A percentile compares a stretch with the other conserved stretches of the same genome.
Evolutionary conservation across 1,140 invertebrate genomes (phyloP).

Genomic region (Drosophila busckii): DNA sequence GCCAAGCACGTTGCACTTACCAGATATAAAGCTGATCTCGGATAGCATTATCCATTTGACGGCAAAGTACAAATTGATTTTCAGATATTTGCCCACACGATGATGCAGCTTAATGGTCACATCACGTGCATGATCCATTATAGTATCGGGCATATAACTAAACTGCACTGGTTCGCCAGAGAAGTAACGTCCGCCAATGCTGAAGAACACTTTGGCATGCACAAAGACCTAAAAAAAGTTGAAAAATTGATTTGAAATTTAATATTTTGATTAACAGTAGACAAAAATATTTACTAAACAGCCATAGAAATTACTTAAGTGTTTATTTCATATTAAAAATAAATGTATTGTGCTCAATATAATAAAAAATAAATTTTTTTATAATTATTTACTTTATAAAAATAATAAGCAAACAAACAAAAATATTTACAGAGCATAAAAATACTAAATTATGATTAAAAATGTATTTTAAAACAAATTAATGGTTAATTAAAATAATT

Average conservation of each 20-base stretch:
- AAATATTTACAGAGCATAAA: too few species aligned
- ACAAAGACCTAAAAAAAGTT: slow-evolving; percentile 82
- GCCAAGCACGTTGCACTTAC: slow-evolving; percentile 80
- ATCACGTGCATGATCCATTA: slow-evolving; percentile 89
- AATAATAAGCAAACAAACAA: too few species aligned
- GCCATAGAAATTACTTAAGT: slow-evolving; percentile 11
- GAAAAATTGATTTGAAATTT: not conserved
- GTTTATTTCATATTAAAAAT: too few species aligned
- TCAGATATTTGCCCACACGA: slow-evolving; percentile 86
- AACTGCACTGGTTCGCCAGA: slow-evolving; percentile 80
- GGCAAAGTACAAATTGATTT: slow-evolving; percentile 91
- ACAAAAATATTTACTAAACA: not conserved
- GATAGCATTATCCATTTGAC: slow-evolving; percentile 93
- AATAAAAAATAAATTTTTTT: too few species aligned
- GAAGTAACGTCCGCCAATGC: slow-evolving; percentile 86
- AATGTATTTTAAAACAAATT: too few species aligned
- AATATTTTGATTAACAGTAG: not conserved
- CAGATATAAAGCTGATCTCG: slow-evolving; percentile 90
- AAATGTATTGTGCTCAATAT: too few species aligned
- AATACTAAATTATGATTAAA: too few species aligned
- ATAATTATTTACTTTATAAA: too few species aligned
- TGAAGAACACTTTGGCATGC: slow-evolving; percentile 86
- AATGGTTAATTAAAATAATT: too few species aligned
- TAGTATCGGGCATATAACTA: slow-evolving; percentile 88
- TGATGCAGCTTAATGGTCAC: slow-evolving; percentile 90